phyloP scores from a whole-genome alignment of 2,888 invertebrate species.

The Odontothrips loti region DNA sequence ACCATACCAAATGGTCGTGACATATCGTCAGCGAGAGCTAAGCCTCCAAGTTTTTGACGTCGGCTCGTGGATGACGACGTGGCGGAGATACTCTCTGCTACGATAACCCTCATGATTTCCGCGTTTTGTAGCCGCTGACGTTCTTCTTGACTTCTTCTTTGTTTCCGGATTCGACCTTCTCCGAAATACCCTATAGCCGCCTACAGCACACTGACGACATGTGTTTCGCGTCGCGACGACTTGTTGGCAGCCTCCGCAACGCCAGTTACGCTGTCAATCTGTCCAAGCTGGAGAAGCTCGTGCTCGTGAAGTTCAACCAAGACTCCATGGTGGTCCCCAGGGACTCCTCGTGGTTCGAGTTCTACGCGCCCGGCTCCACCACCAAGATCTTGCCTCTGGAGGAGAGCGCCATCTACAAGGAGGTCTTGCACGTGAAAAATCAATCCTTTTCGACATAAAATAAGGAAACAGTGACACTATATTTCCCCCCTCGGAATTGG shows the following conservation, averaged over 20 bases:
- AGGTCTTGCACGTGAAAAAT: slow-evolving; percentile 54
- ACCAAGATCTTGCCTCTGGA: slow-evolving; percentile 62
- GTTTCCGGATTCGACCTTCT: too few relatives aligned
- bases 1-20: too few relatives aligned
- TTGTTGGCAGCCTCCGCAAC: background rate
- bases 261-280: slow-evolving; percentile 56
- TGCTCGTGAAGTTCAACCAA: slow-evolving; percentile 82
- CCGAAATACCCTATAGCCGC: too few relatives aligned
- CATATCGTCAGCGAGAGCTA: too few relatives aligned
- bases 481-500: slow-evolving; percentile 37
- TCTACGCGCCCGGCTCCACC: slow-evolving; percentile 81
- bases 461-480: background rate
- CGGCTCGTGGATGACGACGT: too few relatives aligned
- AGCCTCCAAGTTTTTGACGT: too few relatives aligned
- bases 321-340: slow-evolving; percentile 90
- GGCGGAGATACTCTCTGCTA: too few relatives aligned
- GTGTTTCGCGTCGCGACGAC: too few relatives aligned
- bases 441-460: background rate
- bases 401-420: slow-evolving; percentile 68
- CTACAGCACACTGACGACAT: too few relatives aligned
- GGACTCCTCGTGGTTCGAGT: slow-evolving; percentile 78
- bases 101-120: too few relatives aligned
- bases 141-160: too few relatives aligned
- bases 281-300: slow-evolving; percentile 70
- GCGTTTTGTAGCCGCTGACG: too few relatives aligned